Evolutionary conservation across 1,140 invertebrate species (phyloP), one percentile per base, ranked within the genome.

Genomic region (Halyomorpha halys): DNA sequence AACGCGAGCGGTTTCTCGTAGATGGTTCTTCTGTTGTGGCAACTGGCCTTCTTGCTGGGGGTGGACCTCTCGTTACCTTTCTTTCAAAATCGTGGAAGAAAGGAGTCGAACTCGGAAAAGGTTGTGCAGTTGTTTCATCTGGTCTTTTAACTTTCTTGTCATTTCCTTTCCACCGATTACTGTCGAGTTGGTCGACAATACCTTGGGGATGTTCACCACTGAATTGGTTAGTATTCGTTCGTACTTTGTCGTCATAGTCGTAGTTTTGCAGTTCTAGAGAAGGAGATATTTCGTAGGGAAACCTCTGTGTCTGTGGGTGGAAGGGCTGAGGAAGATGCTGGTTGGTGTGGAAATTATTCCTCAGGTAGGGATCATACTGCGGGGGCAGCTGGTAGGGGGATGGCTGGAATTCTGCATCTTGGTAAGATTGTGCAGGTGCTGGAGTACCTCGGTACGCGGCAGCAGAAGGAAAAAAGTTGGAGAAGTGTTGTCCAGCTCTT

Each of bases 251-350:
- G 16, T 64, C 25, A 34, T 64, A 59, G 49, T 30, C 66, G 64
- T 51, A 64, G 65, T 25, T 59, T 51, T 45, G 67, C 63, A 51
- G 66, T 59, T 51, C 61, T 59, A 39, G 61, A 27, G 18, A 23
- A 30, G 27, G 53, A 39, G 6, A 30, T 34, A 53, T 49, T 6
- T 60, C 45, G 30, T 56, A 65, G 21, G 59, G 34, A 25, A 56
- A 59, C 8, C 60, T 63, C 47, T 65, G 59, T 3, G 63, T 34
- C 18, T 60, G 54, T 1, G 66, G 68, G n/a, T 69, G 68, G 27
- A 69, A 69, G 15, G 69, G 69, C 39, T 69, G 69, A n/a, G 67
- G 67, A 0, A 69, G 62, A 47, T 69, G 69, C 27, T 69, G 69
- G 62, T 69, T 69, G 11, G 69, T 69, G 30, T 66, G 66, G 47